Percentiles rank a stretch among this genome's conserved stretches.
Conservation (phyloP, 2,888 invertebrate species). For the Himalopsyche kuldschensis region DNA sequence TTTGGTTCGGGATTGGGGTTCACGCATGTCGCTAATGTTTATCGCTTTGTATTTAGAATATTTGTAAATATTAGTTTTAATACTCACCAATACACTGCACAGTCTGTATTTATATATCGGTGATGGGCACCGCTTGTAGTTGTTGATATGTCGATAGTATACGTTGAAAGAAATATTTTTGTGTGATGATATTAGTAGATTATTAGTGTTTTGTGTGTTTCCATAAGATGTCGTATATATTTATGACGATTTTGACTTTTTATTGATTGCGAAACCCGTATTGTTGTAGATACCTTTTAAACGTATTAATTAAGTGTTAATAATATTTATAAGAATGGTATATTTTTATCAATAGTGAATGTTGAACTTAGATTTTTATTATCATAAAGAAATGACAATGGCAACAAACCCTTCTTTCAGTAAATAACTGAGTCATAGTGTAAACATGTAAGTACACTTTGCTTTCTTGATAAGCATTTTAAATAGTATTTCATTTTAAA, state of each 20-base stretch:
- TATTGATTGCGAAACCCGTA: background rate
- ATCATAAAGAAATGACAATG: too few species aligned
- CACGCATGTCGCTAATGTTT: background rate
- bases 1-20: background rate
- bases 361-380: too few species aligned
- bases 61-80: background rate
- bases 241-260: background rate
- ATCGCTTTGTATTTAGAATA: background rate
- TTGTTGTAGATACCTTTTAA: background rate
- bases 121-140: background rate
- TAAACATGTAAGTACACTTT: background rate
- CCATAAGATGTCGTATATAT: background rate
- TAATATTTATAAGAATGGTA: background rate
- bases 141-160: background rate
- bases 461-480: too few species aligned
- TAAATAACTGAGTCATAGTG: background rate
- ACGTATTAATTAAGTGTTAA: background rate
- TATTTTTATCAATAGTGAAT: background rate
- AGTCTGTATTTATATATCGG: background rate
- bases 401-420: too few species aligned
- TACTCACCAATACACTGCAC: background rate
- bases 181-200: background rate
- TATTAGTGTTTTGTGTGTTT: background rate
- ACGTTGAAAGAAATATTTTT: background rate
- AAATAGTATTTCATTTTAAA: too few species aligned